Evolutionary conservation across 2,888 invertebrate genomes (phyloP).

Genomic region (Eristalis arbustorum): DNA sequence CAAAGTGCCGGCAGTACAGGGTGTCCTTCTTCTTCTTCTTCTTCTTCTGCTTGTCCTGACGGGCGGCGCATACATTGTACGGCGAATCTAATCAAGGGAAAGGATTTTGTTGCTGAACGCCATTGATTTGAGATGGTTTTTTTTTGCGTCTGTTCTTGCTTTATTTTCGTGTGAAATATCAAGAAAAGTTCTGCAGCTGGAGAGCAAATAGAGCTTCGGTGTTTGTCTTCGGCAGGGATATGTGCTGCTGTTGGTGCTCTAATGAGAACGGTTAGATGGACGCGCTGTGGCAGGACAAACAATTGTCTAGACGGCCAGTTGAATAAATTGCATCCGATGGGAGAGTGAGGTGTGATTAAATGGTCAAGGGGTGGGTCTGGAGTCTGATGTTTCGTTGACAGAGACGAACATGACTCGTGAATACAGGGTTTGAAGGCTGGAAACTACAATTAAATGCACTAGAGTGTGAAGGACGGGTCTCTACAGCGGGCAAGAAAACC

Average conservation of each 20-base stretch:
- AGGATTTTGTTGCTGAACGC: conserved; percentile 44
- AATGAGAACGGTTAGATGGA: conserved; percentile 44
- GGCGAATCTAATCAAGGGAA: conserved; percentile 55
- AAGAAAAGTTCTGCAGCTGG: conserved; percentile 3
- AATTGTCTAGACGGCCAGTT: conserved; percentile 57
- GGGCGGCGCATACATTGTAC: neutral
- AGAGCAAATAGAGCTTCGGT: conserved; percentile 14
- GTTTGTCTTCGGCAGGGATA: conserved; percentile 22
- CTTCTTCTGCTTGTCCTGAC: neutral
- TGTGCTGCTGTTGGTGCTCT: conserved; percentile 3
- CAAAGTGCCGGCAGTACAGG: conserved; percentile 39
- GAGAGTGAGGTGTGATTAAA: neutral
- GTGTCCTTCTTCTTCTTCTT: neutral
- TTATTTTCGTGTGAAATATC: neutral
- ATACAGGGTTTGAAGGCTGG: too few species aligned
- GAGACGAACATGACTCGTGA: too few species aligned
- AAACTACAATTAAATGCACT: too few species aligned
- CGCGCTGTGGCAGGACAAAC: conserved; percentile 40
- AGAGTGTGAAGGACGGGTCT: too few species aligned
- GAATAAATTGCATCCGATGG: neutral
- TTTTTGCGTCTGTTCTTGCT: conserved; percentile 8
- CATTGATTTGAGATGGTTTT: conserved; percentile 12
- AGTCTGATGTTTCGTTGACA: too few species aligned
- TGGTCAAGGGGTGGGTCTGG: too few species aligned
- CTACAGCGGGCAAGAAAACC: too few species aligned